A percentile compares a stretch with the other conserved stretches of the same genome.
Evolutionary conservation across 2,797 vertebrate genomes (phyloP).

Genomic region (Hydrophis major): DNA sequence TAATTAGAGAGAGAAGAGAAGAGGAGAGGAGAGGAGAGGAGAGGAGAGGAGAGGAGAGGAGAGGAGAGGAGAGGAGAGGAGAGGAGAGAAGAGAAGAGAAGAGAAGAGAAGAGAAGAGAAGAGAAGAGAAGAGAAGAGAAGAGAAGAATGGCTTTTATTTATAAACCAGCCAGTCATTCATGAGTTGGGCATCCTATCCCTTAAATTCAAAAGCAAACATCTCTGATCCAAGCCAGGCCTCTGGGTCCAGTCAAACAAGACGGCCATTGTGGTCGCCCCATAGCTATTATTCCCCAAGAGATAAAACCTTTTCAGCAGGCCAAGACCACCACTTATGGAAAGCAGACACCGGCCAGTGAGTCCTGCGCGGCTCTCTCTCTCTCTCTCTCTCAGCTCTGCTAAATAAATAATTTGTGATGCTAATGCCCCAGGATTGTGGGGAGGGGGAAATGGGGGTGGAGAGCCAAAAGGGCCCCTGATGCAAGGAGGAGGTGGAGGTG

Average conservation of each 20-base stretch:
- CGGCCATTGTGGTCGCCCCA: background rate
- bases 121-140: background rate
- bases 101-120: no score
- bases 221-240: background rate
- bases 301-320: background rate
- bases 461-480: background rate
- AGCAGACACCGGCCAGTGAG: background rate
- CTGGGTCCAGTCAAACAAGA: background rate
- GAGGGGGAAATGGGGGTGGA: fast-evolving
- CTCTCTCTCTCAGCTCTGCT: background rate
- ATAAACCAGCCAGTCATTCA: background rate
- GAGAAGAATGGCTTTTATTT: background rate
- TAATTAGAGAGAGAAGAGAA: background rate
- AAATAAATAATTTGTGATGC: background rate
- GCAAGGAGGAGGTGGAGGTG: background rate
- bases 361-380: background rate
- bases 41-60: no score
- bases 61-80: no score
- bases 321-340: background rate
- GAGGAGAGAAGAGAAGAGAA: no score
- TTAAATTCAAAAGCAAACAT: background rate
- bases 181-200: background rate
- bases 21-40: no score
- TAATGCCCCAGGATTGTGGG: background rate
- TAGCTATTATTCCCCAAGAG: background rate